phyloP scores from a whole-genome alignment of 2,888 invertebrate species.

The Lathronympha strigana region DNA sequence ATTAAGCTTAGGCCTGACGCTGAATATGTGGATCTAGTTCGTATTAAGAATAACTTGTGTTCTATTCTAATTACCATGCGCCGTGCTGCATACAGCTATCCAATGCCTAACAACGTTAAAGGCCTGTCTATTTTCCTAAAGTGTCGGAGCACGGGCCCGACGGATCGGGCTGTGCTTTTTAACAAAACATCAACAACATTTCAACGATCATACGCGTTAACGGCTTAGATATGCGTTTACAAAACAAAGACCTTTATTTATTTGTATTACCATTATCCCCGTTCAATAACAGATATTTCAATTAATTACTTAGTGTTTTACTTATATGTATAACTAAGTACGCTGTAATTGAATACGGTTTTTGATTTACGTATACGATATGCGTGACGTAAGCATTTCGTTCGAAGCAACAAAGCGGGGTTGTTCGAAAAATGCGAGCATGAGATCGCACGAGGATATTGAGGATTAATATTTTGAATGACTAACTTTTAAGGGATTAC shows the following conservation, averaged over 20 bases:
- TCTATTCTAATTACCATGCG: constrained; percentile 16
- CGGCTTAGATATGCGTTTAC: constrained; percentile 56
- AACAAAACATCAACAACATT: constrained; percentile 72
- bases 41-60: neutral
- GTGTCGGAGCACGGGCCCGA: constrained; percentile 63
- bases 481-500: constrained; percentile 4
- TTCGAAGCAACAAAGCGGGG: neutral
- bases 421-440: constrained; percentile 15
- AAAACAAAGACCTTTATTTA: constrained; percentile 59
- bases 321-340: neutral
- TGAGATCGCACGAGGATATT: constrained; percentile 12
- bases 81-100: constrained; percentile 55
- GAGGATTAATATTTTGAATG: neutral
- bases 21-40: too few relatives aligned
- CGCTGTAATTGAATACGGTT: constrained; percentile 10
- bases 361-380: constrained; percentile 17
- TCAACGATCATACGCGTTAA: constrained; percentile 59
- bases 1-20: too few relatives aligned
- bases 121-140: constrained; percentile 75
- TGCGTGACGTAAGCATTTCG: constrained; percentile 14
- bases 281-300: constrained; percentile 31
- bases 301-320: constrained; percentile 13
- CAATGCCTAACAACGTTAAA: constrained; percentile 56
- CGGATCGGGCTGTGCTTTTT: constrained; percentile 63
- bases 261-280: constrained; percentile 49